Conservation (phyloP, 2,113 vertebrate species). For the Otus sunia region DNA sequence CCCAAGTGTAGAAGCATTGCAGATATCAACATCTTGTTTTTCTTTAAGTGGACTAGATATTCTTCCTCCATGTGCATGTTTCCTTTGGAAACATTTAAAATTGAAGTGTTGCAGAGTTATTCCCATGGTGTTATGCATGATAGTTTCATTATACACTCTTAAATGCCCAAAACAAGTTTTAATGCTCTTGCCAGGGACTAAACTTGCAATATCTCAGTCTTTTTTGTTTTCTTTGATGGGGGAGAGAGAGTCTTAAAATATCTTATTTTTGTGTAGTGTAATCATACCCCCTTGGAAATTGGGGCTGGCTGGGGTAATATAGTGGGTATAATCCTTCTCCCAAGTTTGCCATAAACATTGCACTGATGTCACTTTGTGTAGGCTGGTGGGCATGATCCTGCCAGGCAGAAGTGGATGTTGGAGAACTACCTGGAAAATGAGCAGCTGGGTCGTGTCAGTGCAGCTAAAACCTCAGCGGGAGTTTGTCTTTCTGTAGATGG, state of each 20-base stretch:
- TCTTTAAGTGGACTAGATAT: not conserved
- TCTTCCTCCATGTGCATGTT: not conserved
- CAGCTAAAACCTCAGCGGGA: not conserved
- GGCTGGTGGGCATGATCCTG: not conserved
- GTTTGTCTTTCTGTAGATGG: not conserved
- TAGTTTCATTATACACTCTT: not conserved
- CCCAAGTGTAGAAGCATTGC: not conserved
- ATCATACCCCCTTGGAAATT: not conserved
- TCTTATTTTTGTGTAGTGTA: fast-evolving
- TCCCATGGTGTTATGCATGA: not conserved
- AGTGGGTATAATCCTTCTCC: not conserved
- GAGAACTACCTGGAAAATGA: not conserved
- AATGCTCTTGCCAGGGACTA: not conserved
- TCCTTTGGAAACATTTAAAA: not conserved
- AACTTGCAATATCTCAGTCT: not conserved
- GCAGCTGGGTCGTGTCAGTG: not conserved
- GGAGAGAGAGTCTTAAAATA: not conserved
- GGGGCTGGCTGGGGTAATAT: not conserved
- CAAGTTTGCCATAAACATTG: not conserved
- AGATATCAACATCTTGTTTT: not conserved
- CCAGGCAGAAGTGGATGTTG: not conserved
- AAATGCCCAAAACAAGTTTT: not conserved
- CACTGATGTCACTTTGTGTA: not conserved
- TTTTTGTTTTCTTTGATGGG: not conserved
- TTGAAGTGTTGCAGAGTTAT: not conserved